phyloP scores from a whole-genome alignment of 2,113 vertebrate genomes.

The Electrona antarctica region DNA sequence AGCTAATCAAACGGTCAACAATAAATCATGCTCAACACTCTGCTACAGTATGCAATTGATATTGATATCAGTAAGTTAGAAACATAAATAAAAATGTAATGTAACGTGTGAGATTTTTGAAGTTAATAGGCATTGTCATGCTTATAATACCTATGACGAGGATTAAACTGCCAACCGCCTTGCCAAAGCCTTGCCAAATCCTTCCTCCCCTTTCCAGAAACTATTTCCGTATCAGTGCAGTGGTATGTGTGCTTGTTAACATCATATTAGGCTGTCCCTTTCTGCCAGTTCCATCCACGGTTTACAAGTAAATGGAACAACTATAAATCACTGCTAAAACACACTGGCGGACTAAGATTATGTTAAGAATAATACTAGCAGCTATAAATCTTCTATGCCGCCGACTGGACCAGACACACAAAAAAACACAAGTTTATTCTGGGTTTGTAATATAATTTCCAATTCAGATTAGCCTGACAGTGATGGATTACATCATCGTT shows the following conservation, averaged over 20 bases:
- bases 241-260: constrained; percentile 43
- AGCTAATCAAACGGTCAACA: background rate
- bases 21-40: background rate
- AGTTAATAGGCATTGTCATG: constrained; percentile 37
- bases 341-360: constrained; percentile 73
- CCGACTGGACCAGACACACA: constrained; percentile 64
- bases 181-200: constrained; percentile 31
- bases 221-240: constrained; percentile 61
- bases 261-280: constrained; percentile 63
- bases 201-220: constrained; percentile 21
- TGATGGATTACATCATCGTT: constrained; percentile 76
- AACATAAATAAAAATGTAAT: background rate
- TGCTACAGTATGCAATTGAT: no score
- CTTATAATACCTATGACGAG: constrained; percentile 26
- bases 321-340: constrained; percentile 74
- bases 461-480: constrained; percentile 69
- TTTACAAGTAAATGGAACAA: constrained; percentile 71
- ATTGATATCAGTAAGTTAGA: background rate
- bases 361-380: constrained; percentile 74
- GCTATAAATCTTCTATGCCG: constrained; percentile 73
- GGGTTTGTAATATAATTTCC: constrained; percentile 67
- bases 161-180: constrained; percentile 42
- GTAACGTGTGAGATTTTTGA: constrained; percentile 25
- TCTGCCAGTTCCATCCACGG: constrained; percentile 47
- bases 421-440: constrained; percentile 62